Conservation (phyloP, 2,888 invertebrate species). For the Archips crataeganus region DNA sequence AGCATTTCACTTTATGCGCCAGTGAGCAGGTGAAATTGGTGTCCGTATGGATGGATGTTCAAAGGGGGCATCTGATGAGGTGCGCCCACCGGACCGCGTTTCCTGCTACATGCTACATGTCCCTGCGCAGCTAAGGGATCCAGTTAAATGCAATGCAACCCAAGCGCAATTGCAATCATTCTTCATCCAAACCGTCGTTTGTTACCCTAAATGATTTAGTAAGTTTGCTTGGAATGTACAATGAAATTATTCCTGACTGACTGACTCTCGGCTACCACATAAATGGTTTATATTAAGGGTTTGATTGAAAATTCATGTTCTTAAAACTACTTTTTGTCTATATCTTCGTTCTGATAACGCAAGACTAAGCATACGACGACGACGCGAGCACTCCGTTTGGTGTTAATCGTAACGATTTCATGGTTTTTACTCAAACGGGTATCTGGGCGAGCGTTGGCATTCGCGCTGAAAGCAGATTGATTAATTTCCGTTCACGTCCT, state of each 20-base stretch:
- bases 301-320: too few species aligned
- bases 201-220: conserved; percentile 11
- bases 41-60: conserved; percentile 66
- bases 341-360: too few species aligned
- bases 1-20: conserved; percentile 67
- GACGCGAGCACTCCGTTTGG: background rate
- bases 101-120: conserved; percentile 69
- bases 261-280: too few species aligned
- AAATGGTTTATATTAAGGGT: too few species aligned
- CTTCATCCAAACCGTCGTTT: background rate
- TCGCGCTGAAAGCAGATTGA: conserved; percentile 61
- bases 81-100: conserved; percentile 73
- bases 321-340: too few species aligned
- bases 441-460: conserved; percentile 50
- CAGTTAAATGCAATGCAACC: conserved; percentile 25
- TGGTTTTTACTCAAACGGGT: conserved; percentile 28
- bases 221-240: background rate
- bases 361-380: background rate
- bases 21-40: conserved; percentile 76
- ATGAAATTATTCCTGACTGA: too few species aligned
- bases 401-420: conserved; percentile 24
- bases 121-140: conserved; percentile 48
- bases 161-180: conserved; percentile 13
- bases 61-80: conserved; percentile 77
- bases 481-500: conserved; percentile 67